Evolutionary conservation across 2,888 invertebrate species (phyloP), one percentile per base, ranked within the genome.

Genomic region (Idaea aversata): DNA sequence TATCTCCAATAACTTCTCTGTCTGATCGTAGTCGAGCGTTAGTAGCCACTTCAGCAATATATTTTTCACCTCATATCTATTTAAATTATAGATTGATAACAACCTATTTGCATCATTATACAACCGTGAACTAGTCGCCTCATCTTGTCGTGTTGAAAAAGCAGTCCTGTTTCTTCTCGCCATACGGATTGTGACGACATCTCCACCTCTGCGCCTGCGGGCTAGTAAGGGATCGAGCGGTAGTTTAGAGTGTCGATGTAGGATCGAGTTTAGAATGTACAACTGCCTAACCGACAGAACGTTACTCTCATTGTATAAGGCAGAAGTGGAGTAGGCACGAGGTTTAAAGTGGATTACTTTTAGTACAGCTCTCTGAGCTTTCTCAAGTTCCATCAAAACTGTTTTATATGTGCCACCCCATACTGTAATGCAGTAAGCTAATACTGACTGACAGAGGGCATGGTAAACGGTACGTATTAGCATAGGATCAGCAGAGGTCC

Each of bases 361-460:
- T 4, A 68, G 4, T 1, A 71, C 58, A 13, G 65, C 38, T 59
- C 71, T 59, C 47, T 72, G 70, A 7, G 69, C 63, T 35, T 65
- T 63, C 62, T 69, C 69, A 7, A 67, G 15, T 15, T 64, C 59
- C 7, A 69, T 15, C 16, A 67, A 63, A 25, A 59, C 62, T 5
- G 65, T 65, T 61, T 68, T 68, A 15, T 34, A 57, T 13, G 72
- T 63, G 5, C 71, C 68, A 35, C 71, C 70, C 68, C 70, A 70
- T 25, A 65, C 59, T 34, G 62, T 2, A 3, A 65, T 65, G 25
- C 65, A 65, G 57, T 62, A 65, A 15, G 35, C 15, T 10, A 63
- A 1, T 5, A 65, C 36, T n/a, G 65, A 63, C 15, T 65, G 47
- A 3, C n/a, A 47, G 16, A 66, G 57, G 0, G 63, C 36, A 34